Evolutionary conservation across 2,113 vertebrate species (phyloP).

Genomic region (Naja naja): DNA sequence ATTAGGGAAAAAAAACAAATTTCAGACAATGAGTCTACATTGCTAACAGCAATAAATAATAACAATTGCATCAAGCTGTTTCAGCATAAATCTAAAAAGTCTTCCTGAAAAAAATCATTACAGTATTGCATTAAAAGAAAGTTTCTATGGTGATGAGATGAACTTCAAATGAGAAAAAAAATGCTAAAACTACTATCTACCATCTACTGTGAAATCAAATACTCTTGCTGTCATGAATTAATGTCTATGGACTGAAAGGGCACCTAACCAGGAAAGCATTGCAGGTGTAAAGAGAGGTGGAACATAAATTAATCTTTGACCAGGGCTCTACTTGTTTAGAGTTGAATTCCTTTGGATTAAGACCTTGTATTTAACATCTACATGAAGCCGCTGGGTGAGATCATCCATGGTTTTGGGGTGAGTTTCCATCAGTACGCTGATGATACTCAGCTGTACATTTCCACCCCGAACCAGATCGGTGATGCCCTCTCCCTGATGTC

Average conservation of each 20-base stretch:
- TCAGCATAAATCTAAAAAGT: neutral
- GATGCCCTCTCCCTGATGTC: too few relatives aligned
- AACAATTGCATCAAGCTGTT: neutral
- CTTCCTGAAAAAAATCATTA: neutral
- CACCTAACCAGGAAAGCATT: neutral
- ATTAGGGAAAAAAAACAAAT: neutral
- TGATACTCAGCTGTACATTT: too few relatives aligned
- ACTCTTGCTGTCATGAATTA: neutral
- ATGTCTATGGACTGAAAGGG: constrained; percentile 8
- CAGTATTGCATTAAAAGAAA: neutral
- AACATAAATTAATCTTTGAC: constrained; percentile 14
- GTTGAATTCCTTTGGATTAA: constrained; percentile 7
- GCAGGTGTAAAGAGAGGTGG: neutral
- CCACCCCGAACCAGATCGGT: too few relatives aligned
- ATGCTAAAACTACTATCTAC: neutral
- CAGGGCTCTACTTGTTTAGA: neutral
- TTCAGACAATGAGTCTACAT: neutral
- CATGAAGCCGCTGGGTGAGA: too few relatives aligned
- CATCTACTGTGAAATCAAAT: neutral
- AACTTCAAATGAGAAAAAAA: neutral
- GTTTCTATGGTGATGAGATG: neutral
- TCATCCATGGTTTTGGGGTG: too few relatives aligned
- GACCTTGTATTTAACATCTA: constrained; percentile 2
- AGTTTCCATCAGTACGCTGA: too few relatives aligned
- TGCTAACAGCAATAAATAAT: neutral